Evolutionary conservation across 2,113 vertebrate genomes (phyloP).

Genomic region (Acrocephalus arundinaceus): DNA sequence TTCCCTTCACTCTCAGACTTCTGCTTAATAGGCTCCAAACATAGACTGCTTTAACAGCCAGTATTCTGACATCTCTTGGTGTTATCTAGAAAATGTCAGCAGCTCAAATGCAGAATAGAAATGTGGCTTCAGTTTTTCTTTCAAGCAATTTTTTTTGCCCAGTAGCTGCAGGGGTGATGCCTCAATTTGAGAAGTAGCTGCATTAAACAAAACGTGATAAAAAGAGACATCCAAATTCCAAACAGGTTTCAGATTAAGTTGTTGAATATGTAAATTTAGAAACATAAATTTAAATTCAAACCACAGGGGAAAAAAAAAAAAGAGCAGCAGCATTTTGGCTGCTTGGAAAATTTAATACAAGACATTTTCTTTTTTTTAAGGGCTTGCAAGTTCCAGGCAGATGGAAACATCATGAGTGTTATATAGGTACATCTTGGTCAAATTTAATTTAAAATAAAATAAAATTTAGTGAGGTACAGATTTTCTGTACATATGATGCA

Average conservation of each 20-base stretch:
- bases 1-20: conserved; percentile 47
- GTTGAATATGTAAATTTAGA: conserved; percentile 53
- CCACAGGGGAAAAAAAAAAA: conserved; percentile 6
- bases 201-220: conserved; percentile 30
- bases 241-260: conserved; percentile 33
- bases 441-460: not conserved
- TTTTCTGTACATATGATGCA: not conserved
- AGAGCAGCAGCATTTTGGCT: not conserved
- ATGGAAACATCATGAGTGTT: not conserved
- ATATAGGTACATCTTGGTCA: not conserved
- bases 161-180: conserved; percentile 40
- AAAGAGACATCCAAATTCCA: conserved; percentile 22
- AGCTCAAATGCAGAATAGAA: conserved; percentile 45
- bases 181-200: conserved; percentile 46
- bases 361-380: conserved; percentile 17
- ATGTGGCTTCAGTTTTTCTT: conserved; percentile 37
- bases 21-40: conserved; percentile 51
- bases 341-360: conserved; percentile 8
- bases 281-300: conserved; percentile 50
- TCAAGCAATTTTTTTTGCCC: conserved; percentile 30
- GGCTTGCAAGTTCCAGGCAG: not conserved
- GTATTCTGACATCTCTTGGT: conserved; percentile 61
- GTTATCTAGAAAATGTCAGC: conserved; percentile 62
- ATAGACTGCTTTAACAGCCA: conserved; percentile 56
- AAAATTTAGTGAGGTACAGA: not conserved